A percentile compares a stretch with the other conserved stretches of the same genome.
Evolutionary conservation across 1,140 invertebrate species (phyloP).

Genomic region (Mylabris phalerata): DNA sequence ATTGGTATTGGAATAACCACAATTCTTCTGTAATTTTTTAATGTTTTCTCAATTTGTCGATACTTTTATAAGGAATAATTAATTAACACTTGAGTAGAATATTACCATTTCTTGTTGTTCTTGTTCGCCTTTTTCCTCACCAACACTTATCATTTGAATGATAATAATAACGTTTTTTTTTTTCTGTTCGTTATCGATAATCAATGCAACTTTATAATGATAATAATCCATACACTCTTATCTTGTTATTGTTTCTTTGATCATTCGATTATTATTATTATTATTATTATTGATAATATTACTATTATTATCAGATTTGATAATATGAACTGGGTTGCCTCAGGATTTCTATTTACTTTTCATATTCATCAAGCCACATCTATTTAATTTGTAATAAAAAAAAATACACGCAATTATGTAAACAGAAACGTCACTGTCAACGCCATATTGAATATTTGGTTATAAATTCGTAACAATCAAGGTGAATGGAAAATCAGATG

Average conservation of each 20-base stretch:
- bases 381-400: background rate
- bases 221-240: slow-evolving; percentile 16
- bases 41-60: too few species aligned
- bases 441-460: slow-evolving; percentile 29
- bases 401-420: slow-evolving; percentile 30
- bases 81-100: too few species aligned
- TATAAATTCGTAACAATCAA: slow-evolving; percentile 11
- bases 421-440: slow-evolving; percentile 33
- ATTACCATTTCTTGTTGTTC: slow-evolving; percentile 14
- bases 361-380: too few species aligned
- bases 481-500: slow-evolving; percentile 23
- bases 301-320: slow-evolving; percentile 1
- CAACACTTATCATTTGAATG: background rate
- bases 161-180: slow-evolving; percentile 16
- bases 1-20: too few species aligned
- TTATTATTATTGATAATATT: slow-evolving; percentile 3
- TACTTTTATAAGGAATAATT: too few species aligned
- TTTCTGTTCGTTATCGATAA: background rate
- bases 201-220: too few species aligned
- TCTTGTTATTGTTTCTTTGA: slow-evolving; percentile 6
- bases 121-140: background rate
- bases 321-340: too few species aligned
- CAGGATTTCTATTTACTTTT: too few species aligned
- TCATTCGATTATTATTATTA: background rate
- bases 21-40: too few species aligned